phyloP scores from a whole-genome alignment of 1,140 invertebrate genomes.

The Philaenus spumarius region DNA sequence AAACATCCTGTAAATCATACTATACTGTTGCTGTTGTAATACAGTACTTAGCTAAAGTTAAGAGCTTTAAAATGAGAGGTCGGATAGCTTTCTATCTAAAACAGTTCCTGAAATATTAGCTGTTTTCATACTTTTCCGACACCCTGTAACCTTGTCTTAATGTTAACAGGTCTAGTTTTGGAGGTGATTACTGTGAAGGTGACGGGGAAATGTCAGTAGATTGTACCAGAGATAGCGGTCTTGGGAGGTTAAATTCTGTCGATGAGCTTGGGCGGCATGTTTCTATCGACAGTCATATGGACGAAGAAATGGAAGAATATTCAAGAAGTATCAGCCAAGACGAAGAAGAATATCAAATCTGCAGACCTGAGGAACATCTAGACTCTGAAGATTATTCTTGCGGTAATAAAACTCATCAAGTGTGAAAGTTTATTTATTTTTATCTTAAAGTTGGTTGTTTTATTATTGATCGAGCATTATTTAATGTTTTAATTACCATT shows the following conservation, averaged over 20 bases:
- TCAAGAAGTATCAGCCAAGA: neutral
- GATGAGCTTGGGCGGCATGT: conserved; percentile 28
- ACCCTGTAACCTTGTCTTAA: neutral
- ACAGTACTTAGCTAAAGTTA: no score
- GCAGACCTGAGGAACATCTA: neutral
- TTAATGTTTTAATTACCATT: no score
- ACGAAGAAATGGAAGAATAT: conserved; percentile 8
- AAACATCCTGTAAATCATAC: no score
- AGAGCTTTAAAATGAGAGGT: no score
- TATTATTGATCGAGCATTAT: no score
- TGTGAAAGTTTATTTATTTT: no score
- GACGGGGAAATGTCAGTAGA: conserved; percentile 44
- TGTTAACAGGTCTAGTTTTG: conserved; percentile 4
- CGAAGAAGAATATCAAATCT: neutral
- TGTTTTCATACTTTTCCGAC: neutral
- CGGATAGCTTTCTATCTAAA: no score
- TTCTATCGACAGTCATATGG: conserved; percentile 14
- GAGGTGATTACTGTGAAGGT: neutral
- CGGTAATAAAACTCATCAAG: neutral
- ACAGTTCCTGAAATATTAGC: neutral
- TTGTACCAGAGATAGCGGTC: conserved; percentile 47
- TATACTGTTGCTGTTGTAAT: no score
- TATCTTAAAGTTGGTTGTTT: no score
- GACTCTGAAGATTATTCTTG: neutral
- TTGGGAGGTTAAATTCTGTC: conserved; percentile 43